Evolutionary conservation across 2,113 vertebrate genomes (phyloP).

Genomic region (Myotis lucifugus): DNA sequence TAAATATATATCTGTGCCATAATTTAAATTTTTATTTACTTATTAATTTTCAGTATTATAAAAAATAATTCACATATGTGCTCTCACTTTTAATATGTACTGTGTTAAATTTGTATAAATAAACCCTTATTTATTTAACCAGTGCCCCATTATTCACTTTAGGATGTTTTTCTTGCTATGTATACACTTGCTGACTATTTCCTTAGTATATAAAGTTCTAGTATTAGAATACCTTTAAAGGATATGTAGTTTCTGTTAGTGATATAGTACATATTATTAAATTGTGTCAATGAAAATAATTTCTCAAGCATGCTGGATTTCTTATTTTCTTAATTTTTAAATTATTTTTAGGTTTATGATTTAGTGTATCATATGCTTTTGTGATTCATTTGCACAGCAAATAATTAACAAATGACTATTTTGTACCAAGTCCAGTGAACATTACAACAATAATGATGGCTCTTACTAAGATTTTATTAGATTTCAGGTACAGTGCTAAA

Average conservation of each 20-base stretch:
- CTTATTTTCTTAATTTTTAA: neutral
- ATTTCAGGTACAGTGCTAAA: neutral
- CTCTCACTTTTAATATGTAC: conserved; percentile 26
- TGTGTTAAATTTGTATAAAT: conserved; percentile 16
- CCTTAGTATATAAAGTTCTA: neutral
- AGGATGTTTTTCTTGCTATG: conserved; percentile 31
- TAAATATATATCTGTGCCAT: neutral
- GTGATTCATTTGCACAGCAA: neutral
- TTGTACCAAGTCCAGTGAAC: neutral
- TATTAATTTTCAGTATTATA: neutral
- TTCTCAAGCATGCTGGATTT: neutral
- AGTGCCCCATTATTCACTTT: neutral
- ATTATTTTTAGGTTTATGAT: neutral
- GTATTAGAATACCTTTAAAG: conserved; percentile 29
- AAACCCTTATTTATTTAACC: neutral
- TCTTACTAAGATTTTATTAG: conserved; percentile 22
- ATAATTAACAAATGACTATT: neutral
- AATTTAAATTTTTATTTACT: neutral
- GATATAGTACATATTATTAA: neutral
- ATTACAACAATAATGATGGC: neutral
- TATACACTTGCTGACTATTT: neutral
- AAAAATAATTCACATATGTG: neutral
- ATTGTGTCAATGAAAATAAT: neutral
- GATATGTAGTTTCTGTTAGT: neutral
- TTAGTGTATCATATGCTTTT: neutral